Evolutionary conservation across 1,140 invertebrate genomes (phyloP), one percentile per base, ranked within the genome.

Genomic region (Eurosta solidaginis): DNA sequence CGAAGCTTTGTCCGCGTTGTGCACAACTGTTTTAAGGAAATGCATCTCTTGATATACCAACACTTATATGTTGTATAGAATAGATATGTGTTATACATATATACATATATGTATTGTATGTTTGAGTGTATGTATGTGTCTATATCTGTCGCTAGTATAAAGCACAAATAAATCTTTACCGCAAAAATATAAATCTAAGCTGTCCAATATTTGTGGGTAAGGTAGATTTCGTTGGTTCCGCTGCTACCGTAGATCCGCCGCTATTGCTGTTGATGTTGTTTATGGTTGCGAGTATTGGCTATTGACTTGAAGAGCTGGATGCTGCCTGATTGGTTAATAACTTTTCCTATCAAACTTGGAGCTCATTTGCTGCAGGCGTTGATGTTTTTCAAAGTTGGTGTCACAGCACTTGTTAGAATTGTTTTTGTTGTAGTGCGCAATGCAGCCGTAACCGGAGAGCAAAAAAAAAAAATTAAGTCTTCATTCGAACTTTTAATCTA

Each of bases 381-480:
- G 36, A 68, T 68, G 59, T 33, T 68, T 68, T 20, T 68, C 59
- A 68, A 68, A 68, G 59, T 68, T 68, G 59, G 59, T 68, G 59
- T 68, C 59, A 68, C 59, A 33, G 33, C 59, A 68, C 40, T 40
- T 7, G 59, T 68, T 33, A 42, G 59, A 7, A 54, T 54, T 2
- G 9, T 20, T 68, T 40, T 40, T 36, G 17, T 20, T 40, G 27
- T 3, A 7, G 33, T 5, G 10, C 7, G 9, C n/a, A 47, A 17
- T 33, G 59, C 29, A 20, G 36, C 6, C 22, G 22, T 17, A 33
- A 17, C 54, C 12, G 27, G 3, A 0, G 27, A 6, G 20, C 36
- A 36, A 63, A 63, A n/a, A n/a, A n/a, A n/a, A n/a, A n/a, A n/a
- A n/a, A n/a, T n/a, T n/a, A n/a, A 36, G 59, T 63, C 17, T 22